phyloP scores from a whole-genome alignment of 1,140 invertebrate species.

The Chymomyza costata region DNA sequence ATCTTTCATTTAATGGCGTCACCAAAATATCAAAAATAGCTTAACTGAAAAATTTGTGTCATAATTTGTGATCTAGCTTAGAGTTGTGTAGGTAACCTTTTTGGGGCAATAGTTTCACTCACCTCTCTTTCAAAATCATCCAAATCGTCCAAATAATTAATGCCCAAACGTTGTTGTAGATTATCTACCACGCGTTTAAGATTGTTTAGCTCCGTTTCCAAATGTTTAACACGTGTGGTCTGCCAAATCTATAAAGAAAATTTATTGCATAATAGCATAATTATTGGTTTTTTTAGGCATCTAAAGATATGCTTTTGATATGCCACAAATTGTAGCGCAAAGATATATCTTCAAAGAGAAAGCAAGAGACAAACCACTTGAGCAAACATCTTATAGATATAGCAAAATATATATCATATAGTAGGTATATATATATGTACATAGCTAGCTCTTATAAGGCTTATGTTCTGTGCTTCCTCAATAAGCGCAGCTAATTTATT shows the following conservation, averaged over 20 bases:
- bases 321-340: no score
- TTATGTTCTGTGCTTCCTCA: not conserved
- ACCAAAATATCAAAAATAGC: constrained; percentile 5
- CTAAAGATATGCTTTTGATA: no score
- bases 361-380: no score
- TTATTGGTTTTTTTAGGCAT: no score
- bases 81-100: no score
- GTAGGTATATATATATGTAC: no score
- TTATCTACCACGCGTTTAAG: constrained; percentile 47
- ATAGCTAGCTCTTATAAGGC: no score
- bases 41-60: no score
- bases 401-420: no score
- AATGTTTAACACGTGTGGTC: constrained; percentile 42
- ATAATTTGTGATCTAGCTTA: not conserved
- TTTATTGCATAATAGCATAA: not conserved
- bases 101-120: constrained; percentile 17
- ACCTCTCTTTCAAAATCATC: constrained; percentile 68
- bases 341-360: no score
- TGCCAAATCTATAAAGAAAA: constrained; percentile 58
- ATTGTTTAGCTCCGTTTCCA: constrained; percentile 49
- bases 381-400: no score
- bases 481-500: not conserved
- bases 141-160: constrained; percentile 63
- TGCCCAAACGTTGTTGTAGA: constrained; percentile 59
- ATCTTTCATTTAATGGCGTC: constrained; percentile 12